These are phyloP conservation scores for Pegoplata infirma DNA, from an alignment of 2,888 invertebrate genomes.

Conservation along the genomic window DNA sequence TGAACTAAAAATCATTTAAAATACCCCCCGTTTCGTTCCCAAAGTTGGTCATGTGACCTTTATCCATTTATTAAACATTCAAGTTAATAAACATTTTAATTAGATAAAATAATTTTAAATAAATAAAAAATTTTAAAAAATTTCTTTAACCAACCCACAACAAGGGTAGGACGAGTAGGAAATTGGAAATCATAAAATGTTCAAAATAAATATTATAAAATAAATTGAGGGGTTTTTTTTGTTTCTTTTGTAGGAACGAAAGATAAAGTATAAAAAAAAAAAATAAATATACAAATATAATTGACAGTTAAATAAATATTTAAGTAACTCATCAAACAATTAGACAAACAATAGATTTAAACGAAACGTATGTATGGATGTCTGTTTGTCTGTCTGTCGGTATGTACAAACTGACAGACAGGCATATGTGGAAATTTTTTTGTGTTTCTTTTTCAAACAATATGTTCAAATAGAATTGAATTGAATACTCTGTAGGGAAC, in stretches of 20 bases:
- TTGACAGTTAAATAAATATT: constrained; percentile 62
- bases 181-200: background rate
- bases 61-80: too few relatives aligned
- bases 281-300: constrained; percentile 25
- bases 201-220: background rate
- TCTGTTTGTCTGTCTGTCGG: background rate
- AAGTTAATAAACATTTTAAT: background rate
- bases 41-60: too few relatives aligned
- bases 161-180: too few relatives aligned
- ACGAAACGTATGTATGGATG: background rate
- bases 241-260: background rate
- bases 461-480: background rate
- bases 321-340: constrained; percentile 60
- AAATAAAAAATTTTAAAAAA: background rate
- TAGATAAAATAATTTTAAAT: background rate
- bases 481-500: background rate
- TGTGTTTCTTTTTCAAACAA: background rate
- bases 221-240: background rate
- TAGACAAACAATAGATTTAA: constrained; percentile 38
- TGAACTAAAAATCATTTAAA: too few relatives aligned
- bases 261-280: background rate
- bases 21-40: too few relatives aligned
- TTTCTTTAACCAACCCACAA: too few relatives aligned
- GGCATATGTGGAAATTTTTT: background rate
- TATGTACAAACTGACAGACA: background rate